Evolutionary conservation across 2,113 vertebrate genomes (phyloP), one percentile per base, ranked within the genome.

Genomic region (Coturnix japonica): DNA sequence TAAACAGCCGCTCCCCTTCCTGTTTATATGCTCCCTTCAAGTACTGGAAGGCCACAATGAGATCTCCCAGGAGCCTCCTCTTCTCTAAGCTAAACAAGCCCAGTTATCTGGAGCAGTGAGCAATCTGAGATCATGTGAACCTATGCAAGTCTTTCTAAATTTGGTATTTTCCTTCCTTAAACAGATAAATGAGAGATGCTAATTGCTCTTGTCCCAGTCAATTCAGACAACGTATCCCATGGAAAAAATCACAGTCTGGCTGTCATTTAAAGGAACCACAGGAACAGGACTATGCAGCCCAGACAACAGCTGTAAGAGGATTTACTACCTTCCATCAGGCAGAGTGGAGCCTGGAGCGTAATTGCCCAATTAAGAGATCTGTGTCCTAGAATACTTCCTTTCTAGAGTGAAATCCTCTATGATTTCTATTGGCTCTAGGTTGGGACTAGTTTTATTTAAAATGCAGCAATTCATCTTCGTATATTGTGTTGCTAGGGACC

Each of bases 381-480:
- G 12, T 28, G 82, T 87, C 89, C 43, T 66, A 84, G 81, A 91
- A 78, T 75, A 65, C 18, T 61, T 90, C 47, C 35, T 84, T 61
- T 20, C 63, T 81, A 51, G 63, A 90, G 5, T 70, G 33, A 35
- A 69, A 69, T 69, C 46, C 11, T 49, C 46, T 20, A 13, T 35
- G 23, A 35, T 84, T 92, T 74, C 56, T 89, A 41, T 70, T 8
- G 6, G 71, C 46, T 78, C 46, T 77, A 43, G 43, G 60, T 15
- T 57, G 10, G 19, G 13, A 4, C 1, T 53, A 28, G 18, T 51
- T 75, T 65, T 81, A 18, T 23, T 54, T 54, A 18, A 28, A 90
- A 90, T 51, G 46, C 57, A 81, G 49, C 41, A 83, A 49, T 94
- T 94, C 85, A 13, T 85, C 81, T 89, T 95, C 69, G 35, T 89